phyloP scores from a whole-genome alignment of 2,888 invertebrate genomes.

The Oegoconia quadripuncta region DNA sequence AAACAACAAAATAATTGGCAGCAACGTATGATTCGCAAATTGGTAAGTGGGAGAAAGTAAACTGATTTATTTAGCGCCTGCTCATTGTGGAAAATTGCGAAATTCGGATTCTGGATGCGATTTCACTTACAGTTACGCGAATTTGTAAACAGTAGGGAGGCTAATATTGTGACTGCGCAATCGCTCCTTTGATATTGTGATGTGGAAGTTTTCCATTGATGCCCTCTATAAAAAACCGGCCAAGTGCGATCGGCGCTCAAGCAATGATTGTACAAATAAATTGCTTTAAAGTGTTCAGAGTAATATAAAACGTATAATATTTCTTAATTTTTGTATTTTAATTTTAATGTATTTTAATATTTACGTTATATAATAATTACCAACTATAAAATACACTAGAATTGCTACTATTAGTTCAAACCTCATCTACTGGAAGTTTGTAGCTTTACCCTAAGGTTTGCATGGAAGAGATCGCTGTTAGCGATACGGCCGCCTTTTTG shows the following conservation, averaged over 20 bases:
- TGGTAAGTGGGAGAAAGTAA: constrained; percentile 51
- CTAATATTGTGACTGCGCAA: constrained; percentile 44
- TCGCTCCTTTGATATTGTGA: constrained; percentile 36
- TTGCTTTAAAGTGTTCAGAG: no score
- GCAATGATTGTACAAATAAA: no score
- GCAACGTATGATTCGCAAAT: constrained; percentile 37
- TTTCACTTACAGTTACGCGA: constrained; percentile 48
- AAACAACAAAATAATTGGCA: constrained; percentile 34
- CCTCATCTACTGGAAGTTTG: no score
- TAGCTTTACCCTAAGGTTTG: no score
- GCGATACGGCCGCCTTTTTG: no score
- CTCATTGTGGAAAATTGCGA: constrained; percentile 49
- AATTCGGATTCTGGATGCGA: constrained; percentile 47
- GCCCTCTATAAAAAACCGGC: constrained; percentile 35
- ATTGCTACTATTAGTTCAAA: no score
- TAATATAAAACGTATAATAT: no score
- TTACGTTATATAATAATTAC: no score
- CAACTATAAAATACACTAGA: no score
- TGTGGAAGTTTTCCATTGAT: constrained; percentile 45
- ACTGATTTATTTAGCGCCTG: constrained; percentile 48
- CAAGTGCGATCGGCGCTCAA: constrained; percentile 16
- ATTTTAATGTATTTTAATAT: no score
- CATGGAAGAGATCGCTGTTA: no score
- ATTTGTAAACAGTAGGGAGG: constrained; percentile 34
- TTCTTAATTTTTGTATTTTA: no score